Evolutionary conservation across 2,797 vertebrate genomes (phyloP), one percentile per base, ranked within the genome.

Genomic region (Schizopygopsis malacanthus): DNA sequence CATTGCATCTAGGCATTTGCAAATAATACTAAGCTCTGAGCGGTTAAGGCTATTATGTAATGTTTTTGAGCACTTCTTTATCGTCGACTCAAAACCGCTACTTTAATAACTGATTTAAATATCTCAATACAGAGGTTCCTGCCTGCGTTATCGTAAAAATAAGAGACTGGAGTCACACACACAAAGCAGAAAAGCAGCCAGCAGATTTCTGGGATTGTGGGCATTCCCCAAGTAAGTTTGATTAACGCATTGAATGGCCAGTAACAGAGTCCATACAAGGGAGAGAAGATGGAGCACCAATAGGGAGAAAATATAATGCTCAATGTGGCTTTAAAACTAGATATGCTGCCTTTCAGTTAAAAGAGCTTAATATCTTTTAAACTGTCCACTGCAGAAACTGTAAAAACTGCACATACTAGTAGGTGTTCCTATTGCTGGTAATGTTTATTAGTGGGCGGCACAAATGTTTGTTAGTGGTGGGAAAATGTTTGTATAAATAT

Each of bases 1-100:
- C 67, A 56, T 83, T 85, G 83, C 37, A 75, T 79, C 11, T 45
- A 75, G 63, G 63, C 79, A 37, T 67, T 47, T 41, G 71, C 54
- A 41, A 83, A 85, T 76, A 52, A 67, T 39, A 65, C 67, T 25
- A 79, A 81, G 56, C 33, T 45, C 50, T 37, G 65, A 69, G 41
- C 73, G 63, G 81, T 71, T 69, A 72, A 39, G 69, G 39, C 54
- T 79, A 28, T 89, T 82, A 84, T 73, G 50, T 22, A 82, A 80
- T 25, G 4, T 41, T 81, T 65, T 67, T 16, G 65, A 83, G 71
- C 39, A 54, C 79, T 61, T 69, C 28, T 41, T 72, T 56, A 45
- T 71, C 3, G 52, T 69, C 37, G 85, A 75, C 54, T 20, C 33
- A 76, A 79, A 79, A 85, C 39, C 16, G 63, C 28, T 85, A 52